A percentile compares a stretch with the other conserved stretches of the same genome.
Evolutionary conservation across 2,797 vertebrate species (phyloP).

Genomic region (Macroramphosus scolopax): DNA sequence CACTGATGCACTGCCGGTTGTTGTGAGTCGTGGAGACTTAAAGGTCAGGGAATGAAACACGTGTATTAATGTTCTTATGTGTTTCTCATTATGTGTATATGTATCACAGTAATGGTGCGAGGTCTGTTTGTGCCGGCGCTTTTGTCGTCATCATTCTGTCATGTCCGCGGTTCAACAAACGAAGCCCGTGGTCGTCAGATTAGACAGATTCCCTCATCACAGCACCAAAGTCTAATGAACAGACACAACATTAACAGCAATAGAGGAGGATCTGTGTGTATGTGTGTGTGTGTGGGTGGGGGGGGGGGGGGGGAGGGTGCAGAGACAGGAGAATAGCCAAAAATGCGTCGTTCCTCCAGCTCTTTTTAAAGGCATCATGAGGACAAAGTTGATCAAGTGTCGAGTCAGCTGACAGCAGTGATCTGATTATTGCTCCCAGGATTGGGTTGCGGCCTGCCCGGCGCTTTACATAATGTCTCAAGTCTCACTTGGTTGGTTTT

Average conservation of each 20-base stretch:
- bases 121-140: slow-evolving; percentile 17
- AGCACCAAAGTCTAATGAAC: no score
- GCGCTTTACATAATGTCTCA: slow-evolving; percentile 39
- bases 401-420: slow-evolving; percentile 12
- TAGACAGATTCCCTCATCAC: slow-evolving; percentile 41
- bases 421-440: slow-evolving; percentile 21
- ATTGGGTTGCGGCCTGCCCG: slow-evolving; percentile 8
- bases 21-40: no score
- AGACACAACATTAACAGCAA: slow-evolving; percentile 40
- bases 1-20: no score
- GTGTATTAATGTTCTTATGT: no score
- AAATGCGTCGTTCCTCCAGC: slow-evolving; percentile 16
- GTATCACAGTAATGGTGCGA: slow-evolving; percentile 12
- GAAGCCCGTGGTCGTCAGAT: slow-evolving; percentile 47
- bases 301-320: slow-evolving; percentile 8
- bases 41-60: no score
- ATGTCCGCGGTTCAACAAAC: slow-evolving; percentile 50
- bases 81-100: not conserved
- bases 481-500: slow-evolving; percentile 52
- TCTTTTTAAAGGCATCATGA: slow-evolving; percentile 45
- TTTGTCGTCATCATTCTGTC: slow-evolving; percentile 48
- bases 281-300: not conserved
- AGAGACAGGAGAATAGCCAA: no score
- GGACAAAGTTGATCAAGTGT: slow-evolving; percentile 27
- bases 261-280: slow-evolving; percentile 33